A percentile compares a stretch with the other conserved stretches of the same genome.
These are phyloP conservation scores for Drosophila basisetae DNA, from an alignment of 2,888 invertebrate genomes.

Conservation along the genomic window DNA sequence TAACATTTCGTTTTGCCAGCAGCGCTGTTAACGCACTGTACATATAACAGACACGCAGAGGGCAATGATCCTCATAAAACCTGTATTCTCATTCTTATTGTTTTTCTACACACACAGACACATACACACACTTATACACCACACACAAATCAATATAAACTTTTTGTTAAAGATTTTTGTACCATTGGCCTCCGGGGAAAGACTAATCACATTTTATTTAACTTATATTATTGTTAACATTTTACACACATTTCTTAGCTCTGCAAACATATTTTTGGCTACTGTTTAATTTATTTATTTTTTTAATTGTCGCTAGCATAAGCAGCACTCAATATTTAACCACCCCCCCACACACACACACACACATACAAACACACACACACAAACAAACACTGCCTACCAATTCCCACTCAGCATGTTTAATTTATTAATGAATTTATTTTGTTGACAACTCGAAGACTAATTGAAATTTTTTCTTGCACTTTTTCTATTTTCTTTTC, in stretches of 20 bases:
- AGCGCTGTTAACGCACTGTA: slow-evolving; percentile 46
- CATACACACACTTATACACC: slow-evolving; percentile 27
- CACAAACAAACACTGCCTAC: slow-evolving; percentile 13
- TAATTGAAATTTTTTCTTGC: slow-evolving; percentile 78
- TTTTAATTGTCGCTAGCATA: slow-evolving; percentile 58
- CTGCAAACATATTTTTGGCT: slow-evolving; percentile 58
- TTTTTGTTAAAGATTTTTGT: slow-evolving; percentile 53
- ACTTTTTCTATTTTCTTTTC: slow-evolving; percentile 80
- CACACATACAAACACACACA: slow-evolving; percentile 19
- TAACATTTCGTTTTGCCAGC: slow-evolving; percentile 49
- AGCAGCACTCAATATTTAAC: slow-evolving; percentile 52
- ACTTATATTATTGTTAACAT: slow-evolving; percentile 42
- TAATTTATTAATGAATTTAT: slow-evolving; percentile 61
- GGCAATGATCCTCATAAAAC: slow-evolving; percentile 20
- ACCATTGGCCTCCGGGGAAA: slow-evolving; percentile 86
- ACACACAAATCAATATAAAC: slow-evolving; percentile 26
- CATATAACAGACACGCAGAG: slow-evolving; percentile 18
- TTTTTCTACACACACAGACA: slow-evolving; percentile 47
- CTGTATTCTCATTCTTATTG: slow-evolving; percentile 42
- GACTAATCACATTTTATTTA: slow-evolving; percentile 84
- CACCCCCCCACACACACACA: slow-evolving; percentile 6
- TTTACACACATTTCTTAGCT: slow-evolving; percentile 38
- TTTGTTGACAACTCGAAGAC: slow-evolving; percentile 71
- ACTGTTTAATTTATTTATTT: slow-evolving; percentile 32
- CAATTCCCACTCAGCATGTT: slow-evolving; percentile 59